Evolutionary conservation across 1,140 invertebrate species (phyloP), one percentile per base, ranked within the genome.

Genomic region (Venustaconcha ellipsiformis): DNA sequence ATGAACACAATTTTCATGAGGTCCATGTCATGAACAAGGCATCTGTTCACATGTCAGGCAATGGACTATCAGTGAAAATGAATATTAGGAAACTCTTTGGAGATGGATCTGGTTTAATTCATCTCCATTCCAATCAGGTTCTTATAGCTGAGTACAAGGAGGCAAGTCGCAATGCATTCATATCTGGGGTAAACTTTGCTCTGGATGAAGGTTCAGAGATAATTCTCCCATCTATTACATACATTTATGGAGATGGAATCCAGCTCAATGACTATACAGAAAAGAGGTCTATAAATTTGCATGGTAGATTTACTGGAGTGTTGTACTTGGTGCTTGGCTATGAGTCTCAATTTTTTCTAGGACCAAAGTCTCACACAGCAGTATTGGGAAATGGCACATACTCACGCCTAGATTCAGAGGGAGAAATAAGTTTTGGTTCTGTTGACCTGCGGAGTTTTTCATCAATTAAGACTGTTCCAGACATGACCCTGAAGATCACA

Each of bases 141-240:
- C 69, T 82, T 37, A 72, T 79, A 20, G 73, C 76, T 18, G 85
- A 86, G 67, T 83, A 83, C 67, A 74, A 82, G 57, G 76, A 83
- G 56, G 76, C 80, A 26, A 73, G 73, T 5, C 72, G 81, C 30
- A 81, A 83, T 64, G 83, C 82, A 15, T 81, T 85, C 57, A 77
- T 80, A 13, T 78, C 82, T 23, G 80, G 81, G 56, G 79, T 85
- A 17, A 86, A 86, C 71, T 84, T 86, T 64, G 80, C 83, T 26
- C 73, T 84, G 1, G 82, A 85, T 72, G 67, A 84, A n/a, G 77
- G 75, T 48, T 81, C 69, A 57, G 85, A 86, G 76, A 59, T 85
- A 5, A 74, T 83, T 57, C 58, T 85, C 26, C 83, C 85, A 60
- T 75, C 80, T 14, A 79, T 80, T 57, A 70, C 77, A 2, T 84